Conservation (phyloP, 2,113 vertebrate genomes). For the Erythrolamprus reginae region DNA sequence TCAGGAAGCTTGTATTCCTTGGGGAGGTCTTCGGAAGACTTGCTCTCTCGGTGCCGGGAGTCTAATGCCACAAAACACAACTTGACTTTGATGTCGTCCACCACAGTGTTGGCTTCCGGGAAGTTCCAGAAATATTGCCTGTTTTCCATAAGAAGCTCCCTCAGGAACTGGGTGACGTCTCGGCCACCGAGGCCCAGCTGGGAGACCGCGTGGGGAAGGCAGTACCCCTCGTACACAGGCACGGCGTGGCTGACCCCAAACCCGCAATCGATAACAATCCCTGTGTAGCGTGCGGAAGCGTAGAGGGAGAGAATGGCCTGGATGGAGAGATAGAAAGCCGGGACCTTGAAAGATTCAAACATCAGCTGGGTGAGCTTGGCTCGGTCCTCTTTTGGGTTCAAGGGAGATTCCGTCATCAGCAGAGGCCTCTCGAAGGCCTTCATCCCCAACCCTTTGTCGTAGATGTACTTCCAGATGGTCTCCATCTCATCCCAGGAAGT, state of each 20-base stretch:
- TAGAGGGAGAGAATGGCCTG: constrained; percentile 62
- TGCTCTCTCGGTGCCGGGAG: not conserved
- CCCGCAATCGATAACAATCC: constrained; percentile 63
- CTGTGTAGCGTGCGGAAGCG: constrained; percentile 49
- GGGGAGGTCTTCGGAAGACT: not conserved
- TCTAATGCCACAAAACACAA: constrained; percentile 18
- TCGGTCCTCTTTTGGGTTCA: constrained; percentile 58
- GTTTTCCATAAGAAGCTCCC: constrained; percentile 11
- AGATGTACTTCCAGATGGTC: constrained; percentile 60
- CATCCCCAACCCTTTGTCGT: constrained; percentile 55
- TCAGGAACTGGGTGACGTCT: constrained; percentile 24
- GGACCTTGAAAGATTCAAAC: constrained; percentile 63
- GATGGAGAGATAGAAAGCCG: constrained; percentile 61
- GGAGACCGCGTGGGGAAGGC: constrained; percentile 54
- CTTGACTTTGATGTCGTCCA: constrained; percentile 22
- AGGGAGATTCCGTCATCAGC: constrained; percentile 56
- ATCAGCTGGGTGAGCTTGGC: constrained; percentile 56
- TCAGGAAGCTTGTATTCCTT: constrained; percentile 52
- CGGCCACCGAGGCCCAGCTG: constrained; percentile 33
- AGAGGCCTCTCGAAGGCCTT: constrained; percentile 40
- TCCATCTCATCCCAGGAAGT: constrained; percentile 53
- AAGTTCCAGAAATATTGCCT: not conserved
- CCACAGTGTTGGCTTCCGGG: not conserved
- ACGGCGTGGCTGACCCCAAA: constrained; percentile 51
- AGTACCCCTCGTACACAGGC: constrained; percentile 62